These are phyloP conservation scores for Achatina immaculata DNA, from an alignment of 1,140 invertebrate species.

Conservation along the genomic window DNA sequence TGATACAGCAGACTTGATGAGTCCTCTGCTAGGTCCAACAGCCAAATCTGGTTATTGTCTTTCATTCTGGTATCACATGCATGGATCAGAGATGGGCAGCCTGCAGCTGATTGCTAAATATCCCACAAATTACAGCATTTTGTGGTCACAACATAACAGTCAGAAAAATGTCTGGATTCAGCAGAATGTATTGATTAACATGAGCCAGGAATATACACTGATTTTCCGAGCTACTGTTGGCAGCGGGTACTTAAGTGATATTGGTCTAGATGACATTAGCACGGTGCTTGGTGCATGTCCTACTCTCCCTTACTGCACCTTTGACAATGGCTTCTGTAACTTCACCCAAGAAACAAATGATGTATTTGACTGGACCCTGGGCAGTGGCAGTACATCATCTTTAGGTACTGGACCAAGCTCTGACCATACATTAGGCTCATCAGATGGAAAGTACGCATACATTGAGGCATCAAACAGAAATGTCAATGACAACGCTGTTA, in stretches of 20 bases:
- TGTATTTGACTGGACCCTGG: constrained; percentile 81
- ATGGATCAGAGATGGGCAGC: constrained; percentile 72
- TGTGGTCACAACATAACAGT: constrained; percentile 43
- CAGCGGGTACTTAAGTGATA: constrained; percentile 51
- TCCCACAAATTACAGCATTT: constrained; percentile 32
- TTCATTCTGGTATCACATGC: constrained; percentile 84
- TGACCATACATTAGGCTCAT: constrained; percentile 55
- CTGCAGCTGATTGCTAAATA: constrained; percentile 56
- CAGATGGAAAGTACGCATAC: constrained; percentile 61
- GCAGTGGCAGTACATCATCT: constrained; percentile 71
- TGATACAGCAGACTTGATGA: constrained; percentile 55
- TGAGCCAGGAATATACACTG: constrained; percentile 49
- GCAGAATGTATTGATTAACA: constrained; percentile 41
- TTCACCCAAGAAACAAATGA: constrained; percentile 82
- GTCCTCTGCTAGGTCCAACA: constrained; percentile 41
- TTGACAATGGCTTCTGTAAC: constrained; percentile 81
- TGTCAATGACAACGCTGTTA: constrained; percentile 56
- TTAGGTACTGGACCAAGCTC: constrained; percentile 54
- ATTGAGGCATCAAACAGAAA: constrained; percentile 58
- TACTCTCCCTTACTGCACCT: constrained; percentile 76
- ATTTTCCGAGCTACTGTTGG: constrained; percentile 47
- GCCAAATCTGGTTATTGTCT: constrained; percentile 44
- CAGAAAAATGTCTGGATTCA: constrained; percentile 59
- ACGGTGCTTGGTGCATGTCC: constrained; percentile 57
- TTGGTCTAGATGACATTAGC: constrained; percentile 65